Evolutionary conservation across 2,888 invertebrate genomes (phyloP).

Genomic region (Phalangium opilio): DNA sequence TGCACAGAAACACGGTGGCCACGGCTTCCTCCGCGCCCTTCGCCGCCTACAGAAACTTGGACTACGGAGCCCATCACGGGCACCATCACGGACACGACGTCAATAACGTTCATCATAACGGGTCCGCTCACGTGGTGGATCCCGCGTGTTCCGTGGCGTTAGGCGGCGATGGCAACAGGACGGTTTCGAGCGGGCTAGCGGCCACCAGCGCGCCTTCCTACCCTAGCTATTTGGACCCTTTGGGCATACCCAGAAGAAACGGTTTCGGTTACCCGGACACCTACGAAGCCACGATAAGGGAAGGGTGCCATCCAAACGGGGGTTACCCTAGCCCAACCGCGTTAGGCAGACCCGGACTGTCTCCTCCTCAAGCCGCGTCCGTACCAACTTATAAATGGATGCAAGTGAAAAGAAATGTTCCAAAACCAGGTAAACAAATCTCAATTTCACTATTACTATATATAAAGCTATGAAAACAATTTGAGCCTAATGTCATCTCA

Average conservation of each 20-base stretch:
- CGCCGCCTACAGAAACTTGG: slow-evolving; percentile 23
- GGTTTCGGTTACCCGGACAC: slow-evolving; percentile 16
- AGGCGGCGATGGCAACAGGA: slow-evolving; percentile 11
- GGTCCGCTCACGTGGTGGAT: too few species aligned
- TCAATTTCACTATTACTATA: too few species aligned
- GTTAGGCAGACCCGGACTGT: slow-evolving; percentile 13
- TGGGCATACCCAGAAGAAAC: slow-evolving; percentile 16
- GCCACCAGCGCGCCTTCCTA: slow-evolving; percentile 14
- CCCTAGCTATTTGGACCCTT: slow-evolving; percentile 18
- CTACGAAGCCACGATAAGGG: slow-evolving; percentile 12
- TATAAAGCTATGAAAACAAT: too few species aligned
- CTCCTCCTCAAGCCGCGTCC: slow-evolving; percentile 19
- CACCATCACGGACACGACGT: slow-evolving; percentile 8
- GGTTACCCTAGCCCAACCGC: slow-evolving; percentile 14
- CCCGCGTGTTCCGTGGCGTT: slow-evolving; percentile 8
- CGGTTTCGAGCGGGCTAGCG: slow-evolving; percentile 6
- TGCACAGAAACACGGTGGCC: slow-evolving; percentile 5
- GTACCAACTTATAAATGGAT: slow-evolving; percentile 97
- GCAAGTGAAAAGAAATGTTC: slow-evolving; percentile 84
- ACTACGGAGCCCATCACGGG: slow-evolving; percentile 9
- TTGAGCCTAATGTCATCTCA: too few species aligned
- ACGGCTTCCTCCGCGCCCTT: slow-evolving; percentile 22
- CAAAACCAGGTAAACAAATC: neutral
- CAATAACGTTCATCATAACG: neutral
- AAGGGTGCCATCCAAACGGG: slow-evolving; percentile 23